Base-by-base conservation (phyloP, 1,140 invertebrate genomes). In the Antheraea pernyi region DNA sequence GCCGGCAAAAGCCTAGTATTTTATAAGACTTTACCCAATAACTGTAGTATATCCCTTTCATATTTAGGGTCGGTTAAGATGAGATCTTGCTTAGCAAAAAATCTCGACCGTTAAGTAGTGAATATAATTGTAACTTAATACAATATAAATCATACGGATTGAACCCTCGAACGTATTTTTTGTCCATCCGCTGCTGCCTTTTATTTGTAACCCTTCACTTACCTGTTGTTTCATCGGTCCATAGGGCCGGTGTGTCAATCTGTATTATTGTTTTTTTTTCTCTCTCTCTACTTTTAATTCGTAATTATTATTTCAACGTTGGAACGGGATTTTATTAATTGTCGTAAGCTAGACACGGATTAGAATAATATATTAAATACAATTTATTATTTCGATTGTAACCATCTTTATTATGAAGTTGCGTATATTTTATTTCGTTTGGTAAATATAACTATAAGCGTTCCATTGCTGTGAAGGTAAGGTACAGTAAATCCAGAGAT, bases 131-230 rank as follows among this genome's bases (percentile, higher is more conserved):
- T 81, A 84, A 83, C 74, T 78, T 72, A 84, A 85, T 82, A 78
- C 67, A 65, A 79, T 74, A 82, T 65, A 77, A 83, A 80, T 81
- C 76, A 75, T 53, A 16, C 46, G 46, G 46, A 77, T 76, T 83
- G 70, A 76, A 84, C 86, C 86, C 84, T 84, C 78, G 61, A 68
- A n/a, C 53, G 19, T 77, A 74, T 79, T 84, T 85, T 84, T 80
- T 83, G 76, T 86, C 78, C 80, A 11, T 42, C 39, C 39, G 39
- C 39, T 42, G 11, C 72, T 42, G 11, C 72, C 67, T 68, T 65
- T 69, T 66, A 67, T 70, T 73, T 64, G 76, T 83, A 91, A 86
- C 88, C 88, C 86, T 91, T 89, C 79, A 76, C 80, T 85, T 88
- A 88, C 88, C 86, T 89, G 86, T 81, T 53, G 46, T 53, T 53